Conservation (phyloP, 2,888 invertebrate genomes). For the Pterostichus niger region DNA sequence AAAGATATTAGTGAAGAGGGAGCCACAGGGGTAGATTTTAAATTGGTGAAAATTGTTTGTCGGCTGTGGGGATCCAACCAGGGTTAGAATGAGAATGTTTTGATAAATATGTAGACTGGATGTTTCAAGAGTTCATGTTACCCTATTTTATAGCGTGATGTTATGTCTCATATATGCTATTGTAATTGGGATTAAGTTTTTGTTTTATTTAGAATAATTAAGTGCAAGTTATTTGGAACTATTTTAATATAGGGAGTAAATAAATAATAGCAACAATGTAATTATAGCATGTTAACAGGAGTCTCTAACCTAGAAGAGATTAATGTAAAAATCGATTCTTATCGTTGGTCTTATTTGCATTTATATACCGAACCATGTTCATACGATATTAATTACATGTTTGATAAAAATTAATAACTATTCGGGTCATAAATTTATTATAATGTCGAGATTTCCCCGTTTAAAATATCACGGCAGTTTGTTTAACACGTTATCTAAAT, state of each 20-base stretch:
- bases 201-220: no score
- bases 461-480: slow-evolving; percentile 58
- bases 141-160: no score
- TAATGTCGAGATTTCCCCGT: slow-evolving; percentile 23
- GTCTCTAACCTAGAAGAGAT: not conserved
- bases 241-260: slow-evolving; percentile 23
- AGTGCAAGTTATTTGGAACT: not conserved
- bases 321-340: slow-evolving; percentile 50
- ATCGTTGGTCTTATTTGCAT: slow-evolving; percentile 58
- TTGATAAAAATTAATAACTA: slow-evolving; percentile 61
- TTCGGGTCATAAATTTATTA: slow-evolving; percentile 53
- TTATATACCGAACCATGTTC: slow-evolving; percentile 60
- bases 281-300: slow-evolving; percentile 57
- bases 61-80: no score
- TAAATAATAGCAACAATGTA: slow-evolving; percentile 26
- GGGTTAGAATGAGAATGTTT: no score
- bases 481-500: slow-evolving; percentile 58
- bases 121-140: no score
- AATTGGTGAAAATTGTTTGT: no score
- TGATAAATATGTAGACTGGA: no score
- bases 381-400: slow-evolving; percentile 60
- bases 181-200: not conserved
- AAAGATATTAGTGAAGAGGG: no score
- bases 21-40: no score
- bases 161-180: no score